Base-by-base conservation (phyloP, 2,113 vertebrate genomes). In the Orthochromis indermauri region DNA sequence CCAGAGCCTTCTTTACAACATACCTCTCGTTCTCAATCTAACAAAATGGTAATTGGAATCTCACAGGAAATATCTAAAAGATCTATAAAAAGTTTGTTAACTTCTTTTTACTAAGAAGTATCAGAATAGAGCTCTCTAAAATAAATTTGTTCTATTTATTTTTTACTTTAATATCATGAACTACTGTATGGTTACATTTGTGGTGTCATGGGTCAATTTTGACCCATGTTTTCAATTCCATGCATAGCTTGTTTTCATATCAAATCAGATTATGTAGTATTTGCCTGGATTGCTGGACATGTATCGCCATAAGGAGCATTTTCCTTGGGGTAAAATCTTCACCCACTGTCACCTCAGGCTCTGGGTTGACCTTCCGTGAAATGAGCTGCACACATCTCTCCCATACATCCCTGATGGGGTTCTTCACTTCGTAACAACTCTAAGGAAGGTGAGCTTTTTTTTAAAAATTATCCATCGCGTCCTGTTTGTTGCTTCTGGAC, bases 181-280 rank as follows among this genome's bases (percentile, higher is more conserved):
- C 61, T 66, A 63, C 31, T 35, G 0, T 35, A 66, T 37, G 0
- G 33, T 66, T 0, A 66, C 61, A 66, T 13, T 0, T 0, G 61
- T 37, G 19, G 19, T 37, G 61, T 37, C 1, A 8, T 1, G 4
- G 17, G 31, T 0, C 33, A 37, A 13, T 2, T 0, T 0, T 0
- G 1, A 66, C 19, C 10, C 61, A 66, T 8, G 0, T 68, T 37
- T 68, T 68, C 63, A 68, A 0, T 1, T 68, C 10, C 61, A 68
- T 0, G 33, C 33, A 68, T 21, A 68, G 33, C 19, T 66, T 0
- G 33, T 66, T 0, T 0, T 2, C 7, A 0, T 66, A 66, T 66
- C 19, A 66, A 12, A 37, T 37, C 31, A 12, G 31, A 37, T 66
- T 66, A n/a, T 66, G 33, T 37, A 35, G 0, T 66, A 66, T 66